Percentiles rank a stretch among this genome's conserved stretches.
Conservation (phyloP, 1,140 invertebrate species). For the Hormaphis cornu region DNA sequence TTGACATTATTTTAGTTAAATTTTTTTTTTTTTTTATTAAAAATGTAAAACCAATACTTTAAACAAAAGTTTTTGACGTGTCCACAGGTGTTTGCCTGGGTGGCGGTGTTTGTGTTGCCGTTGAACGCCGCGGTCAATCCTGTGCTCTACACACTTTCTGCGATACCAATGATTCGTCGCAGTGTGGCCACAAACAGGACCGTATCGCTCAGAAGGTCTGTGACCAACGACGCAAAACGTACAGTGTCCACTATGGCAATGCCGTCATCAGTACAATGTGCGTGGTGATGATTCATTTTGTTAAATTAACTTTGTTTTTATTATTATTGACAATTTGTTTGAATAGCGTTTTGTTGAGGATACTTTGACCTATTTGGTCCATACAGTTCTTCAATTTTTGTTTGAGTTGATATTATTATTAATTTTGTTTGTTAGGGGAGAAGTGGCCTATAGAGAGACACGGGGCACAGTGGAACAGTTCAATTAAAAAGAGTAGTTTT, state of each 20-base stretch:
- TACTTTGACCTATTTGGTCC: too few relatives aligned
- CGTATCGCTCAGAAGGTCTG: neutral
- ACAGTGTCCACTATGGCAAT: neutral
- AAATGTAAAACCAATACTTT: too few relatives aligned
- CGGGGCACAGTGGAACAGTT: too few relatives aligned
- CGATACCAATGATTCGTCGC: slow-evolving; percentile 36
- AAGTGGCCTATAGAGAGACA: too few relatives aligned
- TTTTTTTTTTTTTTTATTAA: too few relatives aligned
- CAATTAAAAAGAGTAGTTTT: too few relatives aligned
- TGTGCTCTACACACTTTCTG: slow-evolving; percentile 49
- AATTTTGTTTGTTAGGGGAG: too few relatives aligned
- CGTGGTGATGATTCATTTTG: neutral
- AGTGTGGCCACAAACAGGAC: neutral
- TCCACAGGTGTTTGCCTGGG: slow-evolving; percentile 47
- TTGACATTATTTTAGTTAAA: too few relatives aligned
- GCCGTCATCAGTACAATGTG: slow-evolving; percentile 1
- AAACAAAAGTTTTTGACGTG: too few relatives aligned
- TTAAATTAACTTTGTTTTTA: neutral
- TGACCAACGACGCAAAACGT: slow-evolving; percentile 11
- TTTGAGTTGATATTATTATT: too few relatives aligned
- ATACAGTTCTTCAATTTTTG: too few relatives aligned
- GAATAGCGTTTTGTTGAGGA: too few relatives aligned
- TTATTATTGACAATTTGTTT: neutral
- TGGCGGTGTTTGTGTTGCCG: slow-evolving; percentile 51
- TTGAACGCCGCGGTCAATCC: slow-evolving; percentile 52